phyloP scores from a whole-genome alignment of 2,113 vertebrate species.

The Laticauda laticaudata region DNA sequence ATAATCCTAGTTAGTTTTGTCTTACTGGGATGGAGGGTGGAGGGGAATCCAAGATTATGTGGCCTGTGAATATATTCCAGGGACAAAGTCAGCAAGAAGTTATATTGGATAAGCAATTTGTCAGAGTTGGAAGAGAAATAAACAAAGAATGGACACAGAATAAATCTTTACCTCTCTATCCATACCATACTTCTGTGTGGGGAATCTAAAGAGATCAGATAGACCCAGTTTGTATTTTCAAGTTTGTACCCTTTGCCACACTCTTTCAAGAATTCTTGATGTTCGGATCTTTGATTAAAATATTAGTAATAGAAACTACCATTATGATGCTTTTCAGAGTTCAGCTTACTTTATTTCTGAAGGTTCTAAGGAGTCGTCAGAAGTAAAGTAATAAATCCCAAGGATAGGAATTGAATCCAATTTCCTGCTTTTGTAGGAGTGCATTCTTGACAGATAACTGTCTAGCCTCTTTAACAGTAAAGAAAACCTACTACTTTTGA shows the following conservation, averaged over 20 bases:
- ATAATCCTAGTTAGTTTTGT: not conserved
- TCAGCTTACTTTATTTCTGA: not conserved
- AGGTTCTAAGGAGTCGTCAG: not conserved
- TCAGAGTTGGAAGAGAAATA: not conserved
- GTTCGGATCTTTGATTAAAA: not conserved
- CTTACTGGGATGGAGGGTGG: not conserved
- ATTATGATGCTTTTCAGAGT: not conserved
- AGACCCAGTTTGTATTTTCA: not conserved
- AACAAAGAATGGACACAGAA: not conserved
- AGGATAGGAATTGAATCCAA: not conserved
- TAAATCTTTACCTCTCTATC: not conserved
- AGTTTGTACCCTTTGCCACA: not conserved
- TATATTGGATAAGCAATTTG: not conserved
- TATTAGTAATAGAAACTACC: not conserved
- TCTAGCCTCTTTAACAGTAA: not conserved
- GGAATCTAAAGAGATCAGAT: not conserved
- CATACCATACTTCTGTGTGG: not conserved
- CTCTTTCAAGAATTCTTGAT: not conserved
- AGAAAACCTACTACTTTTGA: not conserved
- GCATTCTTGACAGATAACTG: not conserved
- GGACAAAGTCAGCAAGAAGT: not conserved
- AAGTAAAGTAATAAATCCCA: not conserved
- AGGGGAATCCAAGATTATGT: not conserved
- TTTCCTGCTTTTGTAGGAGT: not conserved
- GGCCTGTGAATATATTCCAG: not conserved